Percentiles rank a stretch among this genome's conserved stretches.
phyloP scores from a whole-genome alignment of 2,797 vertebrate genomes.

The Thunnus albacares region DNA sequence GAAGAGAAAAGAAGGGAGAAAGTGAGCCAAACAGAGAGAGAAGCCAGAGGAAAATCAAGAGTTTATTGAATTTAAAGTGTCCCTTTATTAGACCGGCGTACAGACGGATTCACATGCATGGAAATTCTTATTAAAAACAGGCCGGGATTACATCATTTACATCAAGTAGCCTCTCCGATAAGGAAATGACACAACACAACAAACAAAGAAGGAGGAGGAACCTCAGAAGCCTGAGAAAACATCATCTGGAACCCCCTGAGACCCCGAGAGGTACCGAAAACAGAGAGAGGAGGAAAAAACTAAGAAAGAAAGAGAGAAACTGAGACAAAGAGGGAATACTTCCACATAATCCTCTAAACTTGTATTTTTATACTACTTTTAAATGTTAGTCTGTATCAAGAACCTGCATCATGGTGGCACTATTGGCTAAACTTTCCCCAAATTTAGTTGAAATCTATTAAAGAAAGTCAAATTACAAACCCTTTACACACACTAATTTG shows the following conservation, averaged over 20 bases:
- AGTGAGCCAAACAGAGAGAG: slow-evolving; percentile 16
- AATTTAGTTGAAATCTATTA: too few species aligned
- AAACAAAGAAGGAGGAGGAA: slow-evolving; percentile 36
- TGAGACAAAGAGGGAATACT: background rate
- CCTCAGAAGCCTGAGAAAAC: slow-evolving; percentile 18
- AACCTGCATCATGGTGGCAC: background rate
- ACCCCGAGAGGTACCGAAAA: background rate
- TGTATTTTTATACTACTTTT: background rate
- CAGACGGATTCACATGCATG: slow-evolving; percentile 45
- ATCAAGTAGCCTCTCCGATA: background rate
- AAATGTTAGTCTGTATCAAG: background rate
- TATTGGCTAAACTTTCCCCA: too few species aligned
- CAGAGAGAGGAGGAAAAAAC: background rate
- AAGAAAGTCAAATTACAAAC: too few species aligned
- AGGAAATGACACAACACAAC: slow-evolving; percentile 10
- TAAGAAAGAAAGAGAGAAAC: background rate
- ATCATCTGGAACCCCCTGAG: slow-evolving; percentile 20
- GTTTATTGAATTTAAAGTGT: slow-evolving; percentile 56
- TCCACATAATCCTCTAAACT: too few species aligned
- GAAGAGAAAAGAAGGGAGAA: slow-evolving; percentile 1
- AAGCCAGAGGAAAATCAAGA: slow-evolving; percentile 45
- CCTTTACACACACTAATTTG: background rate
- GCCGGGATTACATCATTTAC: slow-evolving; percentile 45
- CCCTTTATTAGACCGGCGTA: slow-evolving; percentile 46
- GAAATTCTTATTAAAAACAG: slow-evolving; percentile 44